A percentile compares a stretch with the other conserved stretches of the same genome.
phyloP scores from a whole-genome alignment of 2,113 vertebrate species.

The Carassius carassius region DNA sequence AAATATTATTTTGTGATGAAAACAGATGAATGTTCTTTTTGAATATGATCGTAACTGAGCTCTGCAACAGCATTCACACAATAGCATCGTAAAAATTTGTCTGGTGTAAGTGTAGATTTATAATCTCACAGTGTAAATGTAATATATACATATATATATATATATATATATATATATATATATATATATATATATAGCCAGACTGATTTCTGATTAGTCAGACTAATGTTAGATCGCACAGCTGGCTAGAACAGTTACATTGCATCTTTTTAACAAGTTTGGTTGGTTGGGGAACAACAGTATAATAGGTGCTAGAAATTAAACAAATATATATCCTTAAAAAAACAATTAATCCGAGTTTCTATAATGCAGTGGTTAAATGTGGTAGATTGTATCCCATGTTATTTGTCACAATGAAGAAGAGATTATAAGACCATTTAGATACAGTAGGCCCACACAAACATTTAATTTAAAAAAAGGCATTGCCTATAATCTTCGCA shows the following conservation, averaged over 20 bases:
- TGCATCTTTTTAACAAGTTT: not conserved
- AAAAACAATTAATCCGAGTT: not conserved
- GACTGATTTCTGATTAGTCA: not conserved
- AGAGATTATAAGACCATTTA: constrained; percentile 16
- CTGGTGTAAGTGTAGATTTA: not conserved
- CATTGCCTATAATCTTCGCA: constrained; percentile 62
- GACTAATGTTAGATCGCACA: not conserved
- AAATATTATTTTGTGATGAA: not conserved
- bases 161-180: not conserved
- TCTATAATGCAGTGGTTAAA: not conserved
- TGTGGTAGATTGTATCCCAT: not conserved
- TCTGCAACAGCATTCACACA: not conserved
- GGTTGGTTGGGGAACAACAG: not conserved
- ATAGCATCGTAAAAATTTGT: not conserved
- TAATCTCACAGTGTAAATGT: not conserved
- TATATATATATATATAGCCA: not conserved
- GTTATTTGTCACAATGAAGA: not conserved
- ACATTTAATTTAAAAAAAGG: constrained; percentile 52
- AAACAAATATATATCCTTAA: not conserved
- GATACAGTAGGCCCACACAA: not conserved
- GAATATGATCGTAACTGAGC: not conserved
- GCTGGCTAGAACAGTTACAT: not conserved
- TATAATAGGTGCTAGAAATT: not conserved
- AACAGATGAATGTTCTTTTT: not conserved
- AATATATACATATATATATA: not conserved